phyloP scores from a whole-genome alignment of 2,113 vertebrate species.

The Boulengerochromis microlepis region DNA sequence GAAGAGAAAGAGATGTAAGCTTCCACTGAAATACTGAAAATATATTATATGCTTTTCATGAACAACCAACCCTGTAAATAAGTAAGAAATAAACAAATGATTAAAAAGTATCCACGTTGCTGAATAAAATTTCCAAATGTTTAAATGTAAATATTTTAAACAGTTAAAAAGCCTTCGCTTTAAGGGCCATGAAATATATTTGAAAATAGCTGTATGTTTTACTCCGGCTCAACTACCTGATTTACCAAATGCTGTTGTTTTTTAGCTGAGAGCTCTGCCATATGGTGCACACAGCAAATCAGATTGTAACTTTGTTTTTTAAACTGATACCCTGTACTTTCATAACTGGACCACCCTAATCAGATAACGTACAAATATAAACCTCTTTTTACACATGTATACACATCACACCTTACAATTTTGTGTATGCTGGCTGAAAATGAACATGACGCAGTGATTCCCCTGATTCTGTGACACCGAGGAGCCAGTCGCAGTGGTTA shows the following conservation, averaged over 20 bases:
- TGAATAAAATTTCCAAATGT: not conserved
- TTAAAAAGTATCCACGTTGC: not conserved
- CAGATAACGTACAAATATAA: not conserved
- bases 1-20: not conserved
- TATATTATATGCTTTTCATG: not conserved
- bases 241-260: not conserved
- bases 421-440: not conserved
- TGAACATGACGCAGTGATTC: not conserved
- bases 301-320: not conserved
- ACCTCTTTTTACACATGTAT: not conserved
- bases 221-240: not conserved
- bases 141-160: not conserved
- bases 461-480: constrained; percentile 2
- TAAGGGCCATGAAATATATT: not conserved
- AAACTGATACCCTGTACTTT: not conserved
- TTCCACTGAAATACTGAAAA: not conserved
- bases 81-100: not conserved
- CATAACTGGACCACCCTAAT: not conserved
- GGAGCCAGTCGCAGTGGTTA: constrained; percentile 8
- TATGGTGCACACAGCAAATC: not conserved
- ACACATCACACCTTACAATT: not conserved
- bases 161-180: not conserved
- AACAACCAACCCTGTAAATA: not conserved
- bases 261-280: not conserved
- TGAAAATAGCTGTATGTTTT: not conserved